Evolutionary conservation across 2,113 vertebrate species (phyloP), one percentile per base, ranked within the genome.

Genomic region (Rhinoderma darwinii): DNA sequence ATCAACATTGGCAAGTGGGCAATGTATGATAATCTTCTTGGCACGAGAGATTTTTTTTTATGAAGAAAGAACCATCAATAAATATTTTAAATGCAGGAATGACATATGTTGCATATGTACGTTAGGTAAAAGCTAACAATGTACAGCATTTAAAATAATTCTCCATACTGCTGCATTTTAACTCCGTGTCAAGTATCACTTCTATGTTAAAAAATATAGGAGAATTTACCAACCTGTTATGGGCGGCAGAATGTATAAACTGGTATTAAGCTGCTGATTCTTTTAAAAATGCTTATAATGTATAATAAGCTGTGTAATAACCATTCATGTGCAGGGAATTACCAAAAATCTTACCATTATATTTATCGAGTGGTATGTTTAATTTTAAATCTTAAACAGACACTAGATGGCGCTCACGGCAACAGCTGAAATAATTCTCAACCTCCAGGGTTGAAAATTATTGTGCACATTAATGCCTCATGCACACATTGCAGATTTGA

Each of bases 11-110:
- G 35, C 77, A 80, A 50, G 20, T 11, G n/a, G n/a, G n/a, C n/a
- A n/a, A n/a, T n/a, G n/a, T n/a, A n/a, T n/a, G n/a, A n/a, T n/a
- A n/a, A n/a, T n/a, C n/a, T n/a, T n/a, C n/a, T n/a, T n/a, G n/a
- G n/a, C n/a, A n/a, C n/a, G n/a, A n/a, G n/a, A 70, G 27, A 20
- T 77, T 77, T 77, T 43, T 76, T 30, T 50, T 76, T 51, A 51
- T 41, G 15, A 51, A 51, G 43, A 77, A 51, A 77, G 75, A 77
- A 51, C 25, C 27, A 75, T 75, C 73, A 47, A 75, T 47, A 75
- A 15, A 43, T 74, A 22, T 74, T 74, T 14, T 75, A 75, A 47
- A 66, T 66, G 61, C 27, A 61, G n/a, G n/a, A 30, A 66, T 66
- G 61, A 66, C 61, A 66, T n/a, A n/a, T 30, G 66, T 37, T 70